Conservation (phyloP, 1,140 invertebrate genomes). For the Metopolophium dirhodum region DNA sequence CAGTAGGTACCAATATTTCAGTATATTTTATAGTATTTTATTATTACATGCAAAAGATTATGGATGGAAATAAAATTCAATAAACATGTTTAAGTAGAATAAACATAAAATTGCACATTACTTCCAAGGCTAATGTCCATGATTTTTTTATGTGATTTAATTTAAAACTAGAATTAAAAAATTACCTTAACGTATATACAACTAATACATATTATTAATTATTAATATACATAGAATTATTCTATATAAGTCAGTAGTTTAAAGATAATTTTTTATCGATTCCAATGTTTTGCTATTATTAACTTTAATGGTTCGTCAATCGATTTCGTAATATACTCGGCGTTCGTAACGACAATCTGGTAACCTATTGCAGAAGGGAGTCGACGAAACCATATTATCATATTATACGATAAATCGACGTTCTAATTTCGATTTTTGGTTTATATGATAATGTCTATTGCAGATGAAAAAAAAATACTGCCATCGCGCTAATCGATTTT, state of each 20-base stretch:
- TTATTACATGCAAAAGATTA: not conserved
- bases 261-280: not conserved
- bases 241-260: not conserved
- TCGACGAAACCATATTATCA: not conserved
- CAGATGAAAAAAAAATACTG: not conserved
- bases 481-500: not conserved
- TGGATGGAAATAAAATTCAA: not conserved
- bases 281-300: not conserved
- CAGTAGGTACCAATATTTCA: not conserved
- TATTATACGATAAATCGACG: not conserved
- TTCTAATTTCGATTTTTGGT: not conserved
- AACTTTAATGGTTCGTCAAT: not conserved
- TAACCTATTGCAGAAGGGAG: not conserved
- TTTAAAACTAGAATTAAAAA: not conserved
- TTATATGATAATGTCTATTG: not conserved
- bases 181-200: not conserved
- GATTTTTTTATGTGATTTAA: not conserved
- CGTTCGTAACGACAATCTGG: not conserved
- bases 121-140: not conserved
- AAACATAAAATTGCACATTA: not conserved
- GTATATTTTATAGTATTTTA: not conserved
- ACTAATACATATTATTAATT: not conserved
- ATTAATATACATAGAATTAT: not conserved
- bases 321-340: not conserved
- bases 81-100: not conserved